phyloP scores from a whole-genome alignment of 2,113 vertebrate genomes.

The Taxidea taxus region DNA sequence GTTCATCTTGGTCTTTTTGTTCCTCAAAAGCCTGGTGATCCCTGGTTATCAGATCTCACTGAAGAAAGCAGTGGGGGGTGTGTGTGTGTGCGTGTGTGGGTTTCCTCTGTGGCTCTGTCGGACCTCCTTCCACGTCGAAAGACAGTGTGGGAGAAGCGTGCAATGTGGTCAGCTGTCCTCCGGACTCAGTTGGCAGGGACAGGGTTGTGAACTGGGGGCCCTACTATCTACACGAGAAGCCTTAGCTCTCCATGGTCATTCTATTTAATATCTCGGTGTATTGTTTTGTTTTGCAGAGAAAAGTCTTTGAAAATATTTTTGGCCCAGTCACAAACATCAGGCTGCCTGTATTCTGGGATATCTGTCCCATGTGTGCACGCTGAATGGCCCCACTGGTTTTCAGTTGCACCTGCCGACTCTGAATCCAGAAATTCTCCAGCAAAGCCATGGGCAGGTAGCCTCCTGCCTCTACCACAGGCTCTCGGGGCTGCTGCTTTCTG shows the following conservation, averaged over 20 bases:
- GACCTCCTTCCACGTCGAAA: background rate
- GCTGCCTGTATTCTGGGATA: background rate
- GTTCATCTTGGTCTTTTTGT: background rate
- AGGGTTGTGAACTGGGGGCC: background rate
- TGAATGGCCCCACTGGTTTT: background rate
- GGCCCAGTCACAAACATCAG: background rate
- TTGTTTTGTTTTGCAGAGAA: background rate
- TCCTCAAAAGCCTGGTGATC: background rate
- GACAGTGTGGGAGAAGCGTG: accelerated
- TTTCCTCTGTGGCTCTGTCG: background rate
- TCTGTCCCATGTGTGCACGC: no score
- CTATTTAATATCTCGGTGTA: background rate
- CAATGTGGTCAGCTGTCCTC: background rate
- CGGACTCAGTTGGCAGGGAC: no score
- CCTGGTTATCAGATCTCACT: background rate
- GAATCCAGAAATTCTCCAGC: no score
- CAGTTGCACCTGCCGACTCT: background rate
- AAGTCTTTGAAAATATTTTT: background rate
- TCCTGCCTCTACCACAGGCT: background rate
- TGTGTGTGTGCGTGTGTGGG: background rate
- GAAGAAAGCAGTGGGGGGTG: background rate
- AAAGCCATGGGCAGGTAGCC: background rate
- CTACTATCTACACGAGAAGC: background rate
- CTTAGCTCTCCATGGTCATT: background rate
- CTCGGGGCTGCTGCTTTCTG: accelerated